phyloP scores from a whole-genome alignment of 2,797 vertebrate genomes.

The Epinephelus coioides region DNA sequence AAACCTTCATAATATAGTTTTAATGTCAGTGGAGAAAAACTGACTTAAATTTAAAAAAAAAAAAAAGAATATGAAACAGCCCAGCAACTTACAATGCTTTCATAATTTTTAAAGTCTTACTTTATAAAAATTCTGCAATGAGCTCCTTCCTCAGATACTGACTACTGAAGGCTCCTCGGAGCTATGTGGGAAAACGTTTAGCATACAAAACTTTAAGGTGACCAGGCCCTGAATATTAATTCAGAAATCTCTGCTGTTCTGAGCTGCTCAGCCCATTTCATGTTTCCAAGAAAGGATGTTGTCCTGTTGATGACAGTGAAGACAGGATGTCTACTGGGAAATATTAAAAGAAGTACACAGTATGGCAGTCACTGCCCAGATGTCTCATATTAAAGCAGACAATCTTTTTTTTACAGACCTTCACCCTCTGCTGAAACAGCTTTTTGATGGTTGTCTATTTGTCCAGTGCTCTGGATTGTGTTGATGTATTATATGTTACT shows the following conservation, averaged over 20 bases:
- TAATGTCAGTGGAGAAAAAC: not conserved
- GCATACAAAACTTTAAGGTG: conserved; percentile 52
- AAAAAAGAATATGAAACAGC: too few relatives aligned
- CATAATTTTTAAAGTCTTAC: conserved; percentile 4
- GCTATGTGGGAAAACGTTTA: conserved; percentile 48
- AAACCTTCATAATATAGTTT: too few relatives aligned
- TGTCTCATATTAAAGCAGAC: conserved; percentile 2
- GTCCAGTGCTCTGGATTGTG: not conserved
- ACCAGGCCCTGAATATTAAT: conserved; percentile 52
- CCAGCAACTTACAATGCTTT: conserved; percentile 3
- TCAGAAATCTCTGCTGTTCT: not conserved
- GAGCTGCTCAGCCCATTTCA: conserved; percentile 40
- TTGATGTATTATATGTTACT: not conserved
- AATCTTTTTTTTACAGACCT: not conserved
- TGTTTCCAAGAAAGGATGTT: conserved; percentile 16
- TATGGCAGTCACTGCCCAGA: not conserved
- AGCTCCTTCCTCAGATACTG: conserved; percentile 27
- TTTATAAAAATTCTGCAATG: conserved; percentile 53
- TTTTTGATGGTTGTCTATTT: not conserved
- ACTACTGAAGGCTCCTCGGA: conserved; percentile 34
- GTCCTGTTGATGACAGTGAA: conserved; percentile 23
- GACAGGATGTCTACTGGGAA: conserved; percentile 21
- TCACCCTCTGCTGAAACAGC: not conserved
- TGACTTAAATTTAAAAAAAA: not conserved
- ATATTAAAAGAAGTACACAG: conserved; percentile 18